A percentile compares a stretch with the other conserved stretches of the same genome.
Evolutionary conservation across 92 coral and sea anemone genomes (phyloP).

Genomic region (Phymanthus crucifer): DNA sequence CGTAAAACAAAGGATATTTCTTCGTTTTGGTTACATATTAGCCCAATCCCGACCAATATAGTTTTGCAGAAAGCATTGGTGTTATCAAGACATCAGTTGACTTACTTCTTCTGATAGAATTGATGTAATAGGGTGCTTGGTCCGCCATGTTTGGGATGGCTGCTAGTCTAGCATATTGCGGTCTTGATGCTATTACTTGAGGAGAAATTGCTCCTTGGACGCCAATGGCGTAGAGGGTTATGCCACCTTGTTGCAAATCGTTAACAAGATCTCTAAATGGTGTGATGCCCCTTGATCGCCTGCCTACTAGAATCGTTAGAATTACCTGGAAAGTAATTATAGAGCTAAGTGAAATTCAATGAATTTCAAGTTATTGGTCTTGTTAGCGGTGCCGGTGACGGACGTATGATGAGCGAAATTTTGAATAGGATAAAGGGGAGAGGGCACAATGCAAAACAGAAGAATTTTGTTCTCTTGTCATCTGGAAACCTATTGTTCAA

Average conservation of each 20-base stretch:
- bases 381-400: too few relatives aligned
- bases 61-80: background rate
- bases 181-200: conserved; percentile 17
- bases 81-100: background rate
- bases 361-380: too few relatives aligned
- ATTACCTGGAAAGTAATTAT: conserved; percentile 14
- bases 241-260: conserved; percentile 10
- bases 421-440: too few relatives aligned
- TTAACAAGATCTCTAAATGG: conserved; percentile 15
- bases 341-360: background rate
- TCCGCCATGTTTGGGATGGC: conserved; percentile 1
- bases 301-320: conserved; percentile 19
- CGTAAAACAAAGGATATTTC: too few relatives aligned
- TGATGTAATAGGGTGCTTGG: conserved; percentile 24
- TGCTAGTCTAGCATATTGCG: conserved; percentile 18
- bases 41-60: background rate
- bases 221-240: conserved; percentile 26
- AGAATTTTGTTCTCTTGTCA: too few relatives aligned
- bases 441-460: too few relatives aligned
- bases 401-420: too few relatives aligned
- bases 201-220: conserved; percentile 16
- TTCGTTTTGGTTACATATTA: too few relatives aligned
- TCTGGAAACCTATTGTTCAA: too few relatives aligned
- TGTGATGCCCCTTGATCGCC: background rate
- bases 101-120: conserved; percentile 33